A percentile compares a stretch with the other conserved stretches of the same genome.
phyloP scores from a whole-genome alignment of 1,140 invertebrate species.

The Andricus grossulariae region DNA sequence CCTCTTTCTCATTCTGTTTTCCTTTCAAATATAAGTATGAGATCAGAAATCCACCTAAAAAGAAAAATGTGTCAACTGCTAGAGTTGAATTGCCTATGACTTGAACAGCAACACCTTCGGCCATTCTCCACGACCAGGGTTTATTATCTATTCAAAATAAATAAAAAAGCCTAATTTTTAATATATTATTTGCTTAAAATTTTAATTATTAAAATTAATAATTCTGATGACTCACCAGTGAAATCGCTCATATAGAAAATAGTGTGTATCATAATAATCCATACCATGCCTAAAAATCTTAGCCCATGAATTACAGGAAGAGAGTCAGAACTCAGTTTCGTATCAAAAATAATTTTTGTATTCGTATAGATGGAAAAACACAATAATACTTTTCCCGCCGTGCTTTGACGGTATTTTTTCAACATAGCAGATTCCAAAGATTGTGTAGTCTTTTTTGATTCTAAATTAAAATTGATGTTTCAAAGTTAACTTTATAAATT shows the following conservation, averaged over 20 bases:
- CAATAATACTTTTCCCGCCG: constrained; percentile 57
- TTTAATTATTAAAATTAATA: background rate
- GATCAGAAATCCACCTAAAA: constrained; percentile 74
- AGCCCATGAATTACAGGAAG: constrained; percentile 70
- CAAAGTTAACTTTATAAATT: constrained; percentile 12
- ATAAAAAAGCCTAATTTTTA: background rate
- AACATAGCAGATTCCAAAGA: constrained; percentile 37
- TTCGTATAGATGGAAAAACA: constrained; percentile 74
- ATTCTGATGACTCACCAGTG: constrained; percentile 58
- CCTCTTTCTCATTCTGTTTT: constrained; percentile 52
- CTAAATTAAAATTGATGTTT: constrained; percentile 34
- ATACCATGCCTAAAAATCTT: constrained; percentile 73
- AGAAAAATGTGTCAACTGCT: constrained; percentile 76
- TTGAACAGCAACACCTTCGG: constrained; percentile 64
- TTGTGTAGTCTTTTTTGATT: constrained; percentile 45
- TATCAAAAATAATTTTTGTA: constrained; percentile 63
- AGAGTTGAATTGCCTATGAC: constrained; percentile 69
- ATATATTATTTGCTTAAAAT: background rate
- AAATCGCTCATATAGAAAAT: constrained; percentile 70
- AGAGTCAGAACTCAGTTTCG: constrained; percentile 54
- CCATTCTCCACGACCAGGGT: constrained; percentile 54
- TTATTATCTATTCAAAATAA: constrained; percentile 64
- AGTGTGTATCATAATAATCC: constrained; percentile 73
- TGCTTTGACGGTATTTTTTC: constrained; percentile 18
- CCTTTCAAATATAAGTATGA: constrained; percentile 69